Base-by-base conservation (phyloP, 2,113 vertebrate genomes). In the Micronisus gabar region DNA sequence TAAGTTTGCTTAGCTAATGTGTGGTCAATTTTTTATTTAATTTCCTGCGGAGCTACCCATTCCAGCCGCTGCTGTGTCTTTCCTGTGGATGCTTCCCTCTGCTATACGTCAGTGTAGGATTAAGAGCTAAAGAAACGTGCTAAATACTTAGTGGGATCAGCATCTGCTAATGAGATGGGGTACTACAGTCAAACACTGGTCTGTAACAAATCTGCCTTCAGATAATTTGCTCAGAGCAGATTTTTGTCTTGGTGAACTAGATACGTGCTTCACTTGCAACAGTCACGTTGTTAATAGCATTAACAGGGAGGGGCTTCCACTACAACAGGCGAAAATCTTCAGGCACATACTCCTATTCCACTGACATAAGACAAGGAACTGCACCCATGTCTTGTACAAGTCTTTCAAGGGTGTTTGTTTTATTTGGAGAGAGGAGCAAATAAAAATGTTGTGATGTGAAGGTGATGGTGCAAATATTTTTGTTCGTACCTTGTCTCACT, bases 91-190 rank as follows among this genome's bases (percentile, higher is more conserved):
- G 32, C 53, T 93, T 96, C 83, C 73, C 58, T 89, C 48, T 82
- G 56, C 76, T 45, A 0, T 17, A 5, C 41, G 45, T 72, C 73
- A 94, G 61, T 43, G 52, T 29, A 83, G 86, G 80, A 95, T 96
- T 94, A 95, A 93, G 89, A 85, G 95, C 93, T 96, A 80, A 95
- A 81, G 94, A 85, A 94, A 95, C 70, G 17, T 80, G 45, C 89
- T 90, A 87, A 95, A 94, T 95, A 65, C 95, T 95, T 97, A 97
- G 95, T 65, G 84, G 96, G 94, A 94, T 96, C 91, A 96, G 62
- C 61, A 72, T 47, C 73, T 86, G 62, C 78, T 95, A 91, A 96
- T 87, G 89, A 94, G 96, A 90, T 91, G 93, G 93, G 84, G 86
- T 95, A 10, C 89, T 72, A 4, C 66, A 67, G 73, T 36, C 68